Conservation (phyloP, 2,888 invertebrate species). For the Venusia cambrica region DNA sequence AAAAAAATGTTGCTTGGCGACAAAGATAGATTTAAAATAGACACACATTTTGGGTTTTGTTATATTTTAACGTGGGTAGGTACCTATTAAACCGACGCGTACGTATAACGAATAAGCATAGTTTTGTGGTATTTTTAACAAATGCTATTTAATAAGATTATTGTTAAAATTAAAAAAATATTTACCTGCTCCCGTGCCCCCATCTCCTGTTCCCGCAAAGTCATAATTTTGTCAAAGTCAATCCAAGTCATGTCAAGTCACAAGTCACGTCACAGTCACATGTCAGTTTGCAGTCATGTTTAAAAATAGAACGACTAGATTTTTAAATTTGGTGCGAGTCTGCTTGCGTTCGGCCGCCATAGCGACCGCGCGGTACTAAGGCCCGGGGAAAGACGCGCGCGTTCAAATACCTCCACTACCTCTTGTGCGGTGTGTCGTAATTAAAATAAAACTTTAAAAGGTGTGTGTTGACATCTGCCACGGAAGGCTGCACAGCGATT, state of each 20-base stretch:
- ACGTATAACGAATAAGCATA: too few relatives aligned
- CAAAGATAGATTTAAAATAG: too few relatives aligned
- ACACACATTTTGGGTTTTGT: too few relatives aligned
- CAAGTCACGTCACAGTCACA: slow-evolving; percentile 35
- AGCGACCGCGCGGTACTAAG: slow-evolving; percentile 60
- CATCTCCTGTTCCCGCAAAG: slow-evolving; percentile 28
- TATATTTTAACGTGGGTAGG: too few relatives aligned
- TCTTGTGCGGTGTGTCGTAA: slow-evolving; percentile 47
- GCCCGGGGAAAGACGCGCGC: slow-evolving; percentile 38
- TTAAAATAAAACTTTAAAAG: slow-evolving; percentile 31
- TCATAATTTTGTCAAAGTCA: slow-evolving; percentile 41
- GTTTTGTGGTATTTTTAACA: too few relatives aligned
- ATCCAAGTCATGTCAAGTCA: slow-evolving; percentile 37
- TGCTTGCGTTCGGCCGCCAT: slow-evolving; percentile 60
- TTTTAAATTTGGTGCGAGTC: slow-evolving; percentile 53
- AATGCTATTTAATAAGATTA: too few relatives aligned
- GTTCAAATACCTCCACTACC: slow-evolving; percentile 74
- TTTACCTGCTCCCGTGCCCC: too few relatives aligned
- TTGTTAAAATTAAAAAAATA: slow-evolving; percentile 20
- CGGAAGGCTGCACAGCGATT: slow-evolving; percentile 43
- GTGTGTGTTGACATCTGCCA: slow-evolving; percentile 47
- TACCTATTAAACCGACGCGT: too few relatives aligned
- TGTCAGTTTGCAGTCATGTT: slow-evolving; percentile 31
- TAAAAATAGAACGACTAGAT: slow-evolving; percentile 56
- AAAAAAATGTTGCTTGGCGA: too few relatives aligned